Base-by-base conservation (phyloP, 2,113 vertebrate species). In the Phoxinus phoxinus region DNA sequence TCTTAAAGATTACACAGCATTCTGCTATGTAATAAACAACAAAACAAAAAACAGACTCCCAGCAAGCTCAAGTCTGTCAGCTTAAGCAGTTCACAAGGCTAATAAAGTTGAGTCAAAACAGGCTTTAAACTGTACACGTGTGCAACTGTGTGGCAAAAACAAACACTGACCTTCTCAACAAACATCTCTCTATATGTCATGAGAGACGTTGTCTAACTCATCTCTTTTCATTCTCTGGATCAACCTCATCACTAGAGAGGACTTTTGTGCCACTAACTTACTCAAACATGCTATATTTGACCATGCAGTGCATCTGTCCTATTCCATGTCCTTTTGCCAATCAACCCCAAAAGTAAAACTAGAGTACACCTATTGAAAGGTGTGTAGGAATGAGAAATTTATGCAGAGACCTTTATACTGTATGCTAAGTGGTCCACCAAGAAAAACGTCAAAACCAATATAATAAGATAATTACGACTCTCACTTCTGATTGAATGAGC, bases 301-400 rank as follows among this genome's bases (percentile, higher is more conserved):
- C 4, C 59, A 81, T 81, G 79, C 79, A 30, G 79, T 81, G 25
- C 79, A 81, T 65, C 78, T 46, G 37, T 67, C 25, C 4, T 48
- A 65, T 48, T 67, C 5, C 53, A 59, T 58, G 51, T 78, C 53
- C 37, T 35, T 78, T 58, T n/a, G 30, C 75, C 11, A 78, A 78
- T 37, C 53, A 37, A n/a, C 30, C 75, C 30, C 1, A 37, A 37
- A 2, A 41, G 19, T 35, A 56, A 77, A 53, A 30, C 13, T 11
- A 15, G 13, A 15, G 48, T 12, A 35, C 27, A 58, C 23, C 9
- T 56, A 27, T 35, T 32, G 30, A 27, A 56, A 76, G 30, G 74
- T 76, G 48, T 77, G 30, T 30, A 53, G 17, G 27, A 13, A 58
- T 12, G 17, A 32, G 10, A 77, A 35, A 53, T 53, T 3, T 35